Evolutionary conservation across 2,888 invertebrate species (phyloP), one percentile per base, ranked within the genome.

Genomic region (Chrysolina oricalcia): DNA sequence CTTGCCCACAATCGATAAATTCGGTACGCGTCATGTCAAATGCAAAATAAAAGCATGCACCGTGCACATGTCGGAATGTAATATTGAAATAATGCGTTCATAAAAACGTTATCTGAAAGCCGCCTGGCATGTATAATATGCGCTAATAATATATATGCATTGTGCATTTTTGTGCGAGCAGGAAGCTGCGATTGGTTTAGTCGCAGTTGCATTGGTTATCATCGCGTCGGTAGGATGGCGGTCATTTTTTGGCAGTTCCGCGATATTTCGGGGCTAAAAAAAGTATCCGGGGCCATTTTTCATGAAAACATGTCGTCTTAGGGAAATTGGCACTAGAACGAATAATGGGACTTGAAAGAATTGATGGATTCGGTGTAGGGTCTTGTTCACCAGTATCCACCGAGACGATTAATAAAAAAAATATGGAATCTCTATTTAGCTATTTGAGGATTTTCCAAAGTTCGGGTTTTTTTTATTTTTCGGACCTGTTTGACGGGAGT

Each of bases 31-130:
- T 27, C 27, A 48, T 67, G 50, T 67, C 48, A 50, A 67, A 50
- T 67, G 50, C 50, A 67, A 35, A 27, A 19, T 67, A 43, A n/a
- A 50, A 17, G 27, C 19, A 66, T 48, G 23, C 23, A 66, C 15
- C 8, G 10, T 50, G 67, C 40, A 67, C 50, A 50, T 48, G 66
- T 66, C 40, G 67, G 48, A 67, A 35, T 50, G 50, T 67, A 17
- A 67, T 50, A 50, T 40, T 50, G 35, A 67, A 50, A 23, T 66
- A 48, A 66, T 67, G 67, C 27, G 50, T 67, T 67, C 17, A 67
- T 50, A 27, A 67, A 67, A 67, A 50, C 48, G 50, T 50, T 67
- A 67, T 67, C 67, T 48, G 67, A 17, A 48, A 66, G 15, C 66
- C 8, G 43, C 13, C 15, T 23, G 59, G 27, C 59, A 59, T 59